A percentile compares a stretch with the other conserved stretches of the same genome.
Conservation (phyloP, 2,113 vertebrate species). For the Furnarius figulus region DNA sequence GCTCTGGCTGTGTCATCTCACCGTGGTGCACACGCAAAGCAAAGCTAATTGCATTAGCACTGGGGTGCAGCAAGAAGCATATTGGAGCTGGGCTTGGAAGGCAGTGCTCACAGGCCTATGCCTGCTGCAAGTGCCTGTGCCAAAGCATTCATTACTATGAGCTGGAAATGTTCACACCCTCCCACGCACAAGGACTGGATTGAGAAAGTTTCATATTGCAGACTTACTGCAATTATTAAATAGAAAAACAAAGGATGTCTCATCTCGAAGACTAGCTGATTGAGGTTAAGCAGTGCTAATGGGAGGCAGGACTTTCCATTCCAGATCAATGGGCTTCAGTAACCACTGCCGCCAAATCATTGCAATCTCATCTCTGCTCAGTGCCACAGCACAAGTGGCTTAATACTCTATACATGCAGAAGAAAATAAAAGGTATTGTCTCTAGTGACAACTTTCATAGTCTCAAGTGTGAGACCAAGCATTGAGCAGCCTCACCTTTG, state of each 20-base stretch:
- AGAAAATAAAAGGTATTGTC: not conserved
- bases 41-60: not conserved
- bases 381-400: not conserved
- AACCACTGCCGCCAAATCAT: not conserved
- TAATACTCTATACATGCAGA: not conserved
- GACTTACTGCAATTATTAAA: conserved; percentile 59
- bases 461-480: not conserved
- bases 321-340: not conserved
- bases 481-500: not conserved
- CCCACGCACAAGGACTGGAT: conserved; percentile 42
- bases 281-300: not conserved
- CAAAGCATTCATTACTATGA: conserved; percentile 49
- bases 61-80: not conserved
- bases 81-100: conserved; percentile 6
- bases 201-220: conserved; percentile 50
- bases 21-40: not conserved
- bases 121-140: conserved; percentile 17
- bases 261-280: not conserved
- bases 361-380: not conserved
- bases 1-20: not conserved
- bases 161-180: conserved; percentile 64
- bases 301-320: not conserved
- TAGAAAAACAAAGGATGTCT: conserved; percentile 43
- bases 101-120: not conserved
- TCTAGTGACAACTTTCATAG: not conserved